These are phyloP conservation scores for Pelmatolapia mariae DNA, from an alignment of 2,113 vertebrate species.

Conservation along the genomic window DNA sequence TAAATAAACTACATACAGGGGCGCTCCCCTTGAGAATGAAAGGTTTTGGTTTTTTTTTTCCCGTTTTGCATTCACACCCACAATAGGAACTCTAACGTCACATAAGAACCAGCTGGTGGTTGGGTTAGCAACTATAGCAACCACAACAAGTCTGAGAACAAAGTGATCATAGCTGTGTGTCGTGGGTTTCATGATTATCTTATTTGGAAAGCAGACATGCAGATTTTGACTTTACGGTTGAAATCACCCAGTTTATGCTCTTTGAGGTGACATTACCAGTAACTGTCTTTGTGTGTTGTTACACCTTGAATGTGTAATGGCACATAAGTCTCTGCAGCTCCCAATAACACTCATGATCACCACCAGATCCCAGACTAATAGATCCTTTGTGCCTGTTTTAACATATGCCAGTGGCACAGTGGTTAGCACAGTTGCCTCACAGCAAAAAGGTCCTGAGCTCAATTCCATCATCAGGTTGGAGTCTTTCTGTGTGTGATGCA, in stretches of 20 bases:
- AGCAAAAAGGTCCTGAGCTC: background rate
- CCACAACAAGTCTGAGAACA: background rate
- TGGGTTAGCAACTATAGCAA: background rate
- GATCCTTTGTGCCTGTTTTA: background rate
- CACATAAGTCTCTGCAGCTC: background rate
- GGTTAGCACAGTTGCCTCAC: background rate
- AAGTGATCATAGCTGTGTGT: background rate
- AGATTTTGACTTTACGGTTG: background rate
- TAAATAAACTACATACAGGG: background rate
- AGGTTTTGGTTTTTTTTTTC: fast-evolving
- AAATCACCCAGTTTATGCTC: background rate
- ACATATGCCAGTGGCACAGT: background rate
- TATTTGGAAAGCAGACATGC: background rate
- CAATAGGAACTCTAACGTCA: background rate
- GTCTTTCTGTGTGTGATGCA: background rate
- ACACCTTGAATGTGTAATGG: background rate
- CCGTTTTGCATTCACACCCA: background rate
- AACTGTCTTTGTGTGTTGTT: background rate
- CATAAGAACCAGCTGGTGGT: background rate
- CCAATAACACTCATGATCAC: background rate
- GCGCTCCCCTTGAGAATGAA: background rate
- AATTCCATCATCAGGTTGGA: background rate
- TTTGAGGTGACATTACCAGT: background rate
- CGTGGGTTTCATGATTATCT: background rate
- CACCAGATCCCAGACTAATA: background rate